Evolutionary conservation across 2,113 vertebrate genomes (phyloP).

Genomic region (Paratilapia polleni): DNA sequence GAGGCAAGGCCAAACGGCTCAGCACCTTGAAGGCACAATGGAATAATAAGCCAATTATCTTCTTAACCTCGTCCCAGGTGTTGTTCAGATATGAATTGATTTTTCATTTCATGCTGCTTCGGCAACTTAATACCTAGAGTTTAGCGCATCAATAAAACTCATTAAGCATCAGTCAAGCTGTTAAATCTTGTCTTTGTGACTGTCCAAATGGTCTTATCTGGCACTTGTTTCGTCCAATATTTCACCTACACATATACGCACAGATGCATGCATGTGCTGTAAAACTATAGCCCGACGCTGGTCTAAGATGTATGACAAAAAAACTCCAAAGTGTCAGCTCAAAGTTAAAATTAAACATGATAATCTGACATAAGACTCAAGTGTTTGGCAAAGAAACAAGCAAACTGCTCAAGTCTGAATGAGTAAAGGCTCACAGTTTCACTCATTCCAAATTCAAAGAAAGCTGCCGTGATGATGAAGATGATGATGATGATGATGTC

Average conservation of each 20-base stretch:
- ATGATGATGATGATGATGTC: conserved; percentile 26
- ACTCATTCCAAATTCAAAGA: conserved; percentile 36
- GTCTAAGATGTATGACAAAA: neutral
- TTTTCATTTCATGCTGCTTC: conserved; percentile 34
- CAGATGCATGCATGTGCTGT: conserved; percentile 6
- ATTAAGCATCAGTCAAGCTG: neutral
- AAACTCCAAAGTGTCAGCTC: neutral
- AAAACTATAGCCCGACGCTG: neutral
- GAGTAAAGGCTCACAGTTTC: conserved; percentile 44
- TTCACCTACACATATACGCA: conserved; percentile 22
- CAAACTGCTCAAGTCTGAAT: conserved; percentile 12
- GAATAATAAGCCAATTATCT: conserved; percentile 58
- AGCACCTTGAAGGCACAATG: conserved; percentile 69
- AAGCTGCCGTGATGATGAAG: conserved; percentile 48
- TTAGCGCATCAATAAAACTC: conserved; percentile 1
- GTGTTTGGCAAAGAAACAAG: conserved; percentile 71
- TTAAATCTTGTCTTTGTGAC: neutral
- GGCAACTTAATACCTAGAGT: neutral
- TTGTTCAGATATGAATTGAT: conserved; percentile 9
- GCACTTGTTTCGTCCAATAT: neutral
- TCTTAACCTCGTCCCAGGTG: conserved; percentile 22
- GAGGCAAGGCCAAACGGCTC: conserved; percentile 58
- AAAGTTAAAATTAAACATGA: conserved; percentile 29
- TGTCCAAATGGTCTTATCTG: neutral
- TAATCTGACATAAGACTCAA: conserved; percentile 40